These are phyloP conservation scores for Euschistus heros DNA, from an alignment of 1,140 invertebrate genomes.

Conservation along the genomic window DNA sequence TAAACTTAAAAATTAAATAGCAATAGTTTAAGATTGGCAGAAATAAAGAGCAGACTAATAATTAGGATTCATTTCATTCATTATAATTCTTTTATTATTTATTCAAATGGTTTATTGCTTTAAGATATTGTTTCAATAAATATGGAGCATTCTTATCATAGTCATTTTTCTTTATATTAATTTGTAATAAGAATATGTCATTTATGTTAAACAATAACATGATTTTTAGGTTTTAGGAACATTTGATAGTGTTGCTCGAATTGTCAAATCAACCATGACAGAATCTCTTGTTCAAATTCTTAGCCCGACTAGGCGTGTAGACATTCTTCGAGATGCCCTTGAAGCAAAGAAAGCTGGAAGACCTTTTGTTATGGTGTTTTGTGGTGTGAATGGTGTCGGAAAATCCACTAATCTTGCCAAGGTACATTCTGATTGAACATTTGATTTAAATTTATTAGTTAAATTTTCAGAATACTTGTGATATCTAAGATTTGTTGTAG, in stretches of 20 bases:
- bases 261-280: conserved; percentile 68
- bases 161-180: neutral
- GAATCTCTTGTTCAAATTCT: conserved; percentile 84
- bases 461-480: neutral
- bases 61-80: too few species aligned
- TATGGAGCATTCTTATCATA: neutral
- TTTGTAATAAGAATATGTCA: neutral
- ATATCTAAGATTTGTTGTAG: conserved; percentile 33
- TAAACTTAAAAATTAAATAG: too few species aligned
- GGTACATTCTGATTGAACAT: conserved; percentile 29
- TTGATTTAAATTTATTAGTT: too few species aligned
- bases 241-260: conserved; percentile 78
- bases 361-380: conserved; percentile 96
- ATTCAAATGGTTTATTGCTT: too few species aligned
- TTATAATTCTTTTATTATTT: too few species aligned
- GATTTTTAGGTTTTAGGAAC: conserved; percentile 54
- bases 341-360: conserved; percentile 67
- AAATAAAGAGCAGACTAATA: too few species aligned
- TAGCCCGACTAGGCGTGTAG: conserved; percentile 86
- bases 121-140: neutral
- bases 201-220: neutral
- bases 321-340: conserved; percentile 92
- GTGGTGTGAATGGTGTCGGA: conserved; percentile 98
- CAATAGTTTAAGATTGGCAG: too few species aligned
- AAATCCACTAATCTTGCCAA: conserved; percentile 99